Conservation (phyloP, 2,888 invertebrate species). For the Eretmocerus hayati region DNA sequence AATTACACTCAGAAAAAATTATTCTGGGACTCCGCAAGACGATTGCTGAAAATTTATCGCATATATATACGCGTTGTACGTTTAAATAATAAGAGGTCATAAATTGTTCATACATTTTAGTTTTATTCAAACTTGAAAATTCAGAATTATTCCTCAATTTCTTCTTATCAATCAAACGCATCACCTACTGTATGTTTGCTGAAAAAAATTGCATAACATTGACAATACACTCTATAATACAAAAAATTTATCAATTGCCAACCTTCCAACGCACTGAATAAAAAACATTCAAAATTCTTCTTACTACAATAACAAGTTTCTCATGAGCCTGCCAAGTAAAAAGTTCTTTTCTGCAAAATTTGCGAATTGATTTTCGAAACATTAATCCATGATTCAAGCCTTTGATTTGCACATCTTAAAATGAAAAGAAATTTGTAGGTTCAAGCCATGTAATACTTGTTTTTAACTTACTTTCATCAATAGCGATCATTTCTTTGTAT, state of each 20-base stretch:
- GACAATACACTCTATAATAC: conserved; percentile 9
- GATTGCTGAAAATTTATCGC: conserved; percentile 23
- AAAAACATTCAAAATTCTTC: conserved; percentile 17
- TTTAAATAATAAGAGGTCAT: conserved; percentile 4
- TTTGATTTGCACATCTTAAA: too few relatives aligned
- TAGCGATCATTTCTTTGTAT: too few relatives aligned
- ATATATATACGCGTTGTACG: conserved; percentile 19
- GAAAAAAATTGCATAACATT: conserved; percentile 11
- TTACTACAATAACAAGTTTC: conserved; percentile 10
- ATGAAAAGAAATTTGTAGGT: too few relatives aligned
- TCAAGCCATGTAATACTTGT: too few relatives aligned
- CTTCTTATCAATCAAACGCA: conserved; percentile 12
- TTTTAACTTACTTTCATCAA: too few relatives aligned
- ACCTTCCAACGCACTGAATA: conserved; percentile 11
- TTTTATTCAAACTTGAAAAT: conserved; percentile 20
- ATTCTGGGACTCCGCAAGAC: conserved; percentile 16
- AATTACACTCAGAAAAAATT: conserved; percentile 9
- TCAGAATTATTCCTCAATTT: conserved; percentile 11
- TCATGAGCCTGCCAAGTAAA: conserved; percentile 16
- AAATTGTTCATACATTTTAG: neutral
- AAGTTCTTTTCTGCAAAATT: too few relatives aligned
- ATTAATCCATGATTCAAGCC: too few relatives aligned
- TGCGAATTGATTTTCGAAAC: too few relatives aligned
- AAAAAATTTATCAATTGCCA: conserved; percentile 11
- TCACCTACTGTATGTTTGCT: neutral